Conservation (phyloP, 2,888 invertebrate genomes). For the Clivina fossor region DNA sequence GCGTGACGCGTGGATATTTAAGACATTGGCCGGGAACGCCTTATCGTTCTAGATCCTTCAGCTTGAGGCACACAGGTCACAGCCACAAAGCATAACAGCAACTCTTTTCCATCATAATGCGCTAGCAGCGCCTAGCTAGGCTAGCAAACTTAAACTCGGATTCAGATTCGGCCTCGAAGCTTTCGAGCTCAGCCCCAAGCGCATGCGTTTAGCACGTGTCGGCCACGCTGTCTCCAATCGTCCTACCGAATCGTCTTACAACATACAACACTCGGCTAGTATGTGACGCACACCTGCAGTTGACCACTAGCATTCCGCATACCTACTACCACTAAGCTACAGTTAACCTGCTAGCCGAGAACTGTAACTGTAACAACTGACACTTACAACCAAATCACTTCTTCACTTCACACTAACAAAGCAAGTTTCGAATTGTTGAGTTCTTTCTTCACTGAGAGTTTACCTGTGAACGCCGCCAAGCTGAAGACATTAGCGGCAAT, state of each 20-base stretch:
- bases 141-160: no score
- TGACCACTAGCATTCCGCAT: no score
- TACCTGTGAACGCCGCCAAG: conserved; percentile 5
- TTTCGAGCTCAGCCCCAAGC: not conserved
- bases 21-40: conserved; percentile 38
- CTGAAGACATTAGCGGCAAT: conserved; percentile 36
- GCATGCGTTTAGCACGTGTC: not conserved
- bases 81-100: not conserved
- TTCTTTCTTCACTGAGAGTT: conserved; percentile 6
- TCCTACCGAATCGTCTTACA: not conserved
- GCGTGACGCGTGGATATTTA: conserved; percentile 45
- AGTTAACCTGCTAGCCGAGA: no score
- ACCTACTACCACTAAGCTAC: conserved; percentile 4
- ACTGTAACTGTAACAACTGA: no score
- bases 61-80: not conserved
- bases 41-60: conserved; percentile 49
- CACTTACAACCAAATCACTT: no score
- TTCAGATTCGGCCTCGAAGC: no score
- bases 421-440: no score
- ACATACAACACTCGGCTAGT: conserved; percentile 5
- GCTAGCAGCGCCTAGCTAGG: conserved; percentile 22
- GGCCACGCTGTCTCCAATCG: not conserved
- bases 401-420: no score
- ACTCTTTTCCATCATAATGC: conserved; percentile 24
- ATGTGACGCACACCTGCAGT: conserved; percentile 17